Conservation (phyloP, 2,888 invertebrate species). For the Drosophila austrosaltans region DNA sequence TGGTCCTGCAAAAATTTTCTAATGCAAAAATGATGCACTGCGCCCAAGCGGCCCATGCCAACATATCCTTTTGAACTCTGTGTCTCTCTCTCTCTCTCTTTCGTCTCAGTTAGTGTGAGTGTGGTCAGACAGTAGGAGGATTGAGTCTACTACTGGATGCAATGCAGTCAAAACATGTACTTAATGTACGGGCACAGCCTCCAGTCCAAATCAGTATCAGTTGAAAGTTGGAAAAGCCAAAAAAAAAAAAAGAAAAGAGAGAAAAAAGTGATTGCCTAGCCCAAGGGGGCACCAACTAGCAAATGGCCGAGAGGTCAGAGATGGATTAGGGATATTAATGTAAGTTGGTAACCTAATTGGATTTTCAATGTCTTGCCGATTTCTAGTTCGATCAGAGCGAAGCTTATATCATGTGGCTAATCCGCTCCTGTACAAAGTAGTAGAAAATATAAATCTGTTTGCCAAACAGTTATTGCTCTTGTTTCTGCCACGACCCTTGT, state of each 20-base stretch:
- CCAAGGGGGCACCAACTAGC: conserved; percentile 29
- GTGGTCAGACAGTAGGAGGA: conserved; percentile 59
- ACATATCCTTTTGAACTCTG: not conserved
- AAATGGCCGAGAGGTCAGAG: conserved; percentile 1
- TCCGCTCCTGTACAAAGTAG: conserved; percentile 41
- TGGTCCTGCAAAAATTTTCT: conserved; percentile 63
- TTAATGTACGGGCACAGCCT: conserved; percentile 48
- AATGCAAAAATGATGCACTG: conserved; percentile 77
- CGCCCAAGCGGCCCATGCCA: conserved; percentile 52
- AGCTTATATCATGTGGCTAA: not conserved
- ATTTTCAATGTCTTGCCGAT: not conserved
- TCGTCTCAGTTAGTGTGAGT: conserved; percentile 38
- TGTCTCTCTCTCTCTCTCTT: not conserved
- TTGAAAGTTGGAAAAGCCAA: conserved; percentile 14
- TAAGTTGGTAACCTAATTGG: not conserved
- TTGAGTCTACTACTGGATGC: conserved; percentile 36
- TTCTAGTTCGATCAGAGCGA: not conserved
- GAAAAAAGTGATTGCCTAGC: conserved; percentile 68
- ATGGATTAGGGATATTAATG: conserved; percentile 2
- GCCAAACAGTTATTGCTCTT: conserved; percentile 80
- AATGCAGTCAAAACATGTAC: conserved; percentile 58
- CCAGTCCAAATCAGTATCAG: conserved; percentile 24
- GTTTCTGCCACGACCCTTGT: conserved; percentile 60
- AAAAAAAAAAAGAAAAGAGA: too few species aligned
- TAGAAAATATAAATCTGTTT: conserved; percentile 76